Conservation (phyloP, 2,888 invertebrate genomes). For the Lepidocyrtoides sp. region DNA sequence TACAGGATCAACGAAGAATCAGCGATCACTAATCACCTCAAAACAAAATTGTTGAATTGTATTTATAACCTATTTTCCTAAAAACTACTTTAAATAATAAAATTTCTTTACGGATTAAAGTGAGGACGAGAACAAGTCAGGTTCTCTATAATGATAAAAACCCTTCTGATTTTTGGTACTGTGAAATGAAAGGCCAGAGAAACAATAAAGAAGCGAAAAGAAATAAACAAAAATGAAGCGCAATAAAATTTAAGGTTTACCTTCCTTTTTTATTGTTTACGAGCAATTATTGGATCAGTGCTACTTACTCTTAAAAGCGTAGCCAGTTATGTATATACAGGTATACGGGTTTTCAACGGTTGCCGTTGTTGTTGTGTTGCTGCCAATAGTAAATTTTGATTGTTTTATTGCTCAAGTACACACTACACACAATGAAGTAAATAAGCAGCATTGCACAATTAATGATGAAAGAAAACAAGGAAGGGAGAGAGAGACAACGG, state of each 20-base stretch:
- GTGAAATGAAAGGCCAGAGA: background rate
- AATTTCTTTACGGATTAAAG: too few species aligned
- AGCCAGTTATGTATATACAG: background rate
- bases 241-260: conserved; percentile 43
- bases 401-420: conserved; percentile 46
- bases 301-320: background rate
- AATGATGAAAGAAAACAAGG: conserved; percentile 23
- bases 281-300: conserved; percentile 61
- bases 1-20: too few species aligned
- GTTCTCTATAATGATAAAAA: too few species aligned
- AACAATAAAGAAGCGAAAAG: conserved; percentile 28
- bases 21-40: too few species aligned
- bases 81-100: too few species aligned
- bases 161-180: too few species aligned
- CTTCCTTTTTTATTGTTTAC: conserved; percentile 47
- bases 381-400: conserved; percentile 53
- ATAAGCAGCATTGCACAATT: conserved; percentile 12
- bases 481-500: background rate
- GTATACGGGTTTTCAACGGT: too few species aligned
- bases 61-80: too few species aligned
- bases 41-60: too few species aligned
- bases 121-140: too few species aligned
- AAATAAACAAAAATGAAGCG: background rate
- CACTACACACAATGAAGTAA: background rate
- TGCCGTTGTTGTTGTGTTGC: background rate